Percentiles rank a stretch among this genome's conserved stretches.
Evolutionary conservation across 1,140 invertebrate genomes (phyloP).

Genomic region (Brachionus calyciflorus): DNA sequence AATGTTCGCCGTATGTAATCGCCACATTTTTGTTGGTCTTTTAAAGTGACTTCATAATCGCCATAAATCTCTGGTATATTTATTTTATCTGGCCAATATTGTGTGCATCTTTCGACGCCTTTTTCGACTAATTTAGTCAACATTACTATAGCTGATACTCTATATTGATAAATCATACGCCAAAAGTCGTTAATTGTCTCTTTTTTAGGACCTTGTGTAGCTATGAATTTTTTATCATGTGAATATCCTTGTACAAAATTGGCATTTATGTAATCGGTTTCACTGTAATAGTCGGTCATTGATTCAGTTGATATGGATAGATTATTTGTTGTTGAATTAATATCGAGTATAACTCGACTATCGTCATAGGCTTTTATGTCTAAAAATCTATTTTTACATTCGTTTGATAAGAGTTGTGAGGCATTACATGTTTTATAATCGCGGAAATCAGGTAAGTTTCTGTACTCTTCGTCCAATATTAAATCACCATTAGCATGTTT

Average conservation of each 20-base stretch:
- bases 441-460: conserved; percentile 30
- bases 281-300: conserved; percentile 54
- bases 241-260: conserved; percentile 97
- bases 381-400: conserved; percentile 25
- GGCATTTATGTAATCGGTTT: conserved; percentile 83
- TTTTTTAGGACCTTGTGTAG: conserved; percentile 88
- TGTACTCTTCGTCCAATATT: conserved; percentile 45
- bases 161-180: conserved; percentile 93
- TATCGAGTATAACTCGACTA: conserved; percentile 18
- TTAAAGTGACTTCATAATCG: conserved; percentile 19
- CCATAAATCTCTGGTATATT: conserved; percentile 50
- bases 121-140: conserved; percentile 81
- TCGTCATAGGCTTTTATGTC: conserved; percentile 46
- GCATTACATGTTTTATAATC: conserved; percentile 31
- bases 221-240: conserved; percentile 95
- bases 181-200: conserved; percentile 90
- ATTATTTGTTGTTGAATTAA: not conserved
- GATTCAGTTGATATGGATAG: conserved; percentile 27
- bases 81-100: conserved; percentile 82
- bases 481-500: conserved; percentile 45
- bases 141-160: conserved; percentile 85
- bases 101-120: conserved; percentile 82
- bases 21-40: conserved; percentile 25
- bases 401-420: not conserved
- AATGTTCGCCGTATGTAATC: conserved; percentile 36